A percentile compares a stretch with the other conserved stretches of the same genome.
Conservation (phyloP, 2,888 invertebrate genomes). For the Lampropteryx suffumata region DNA sequence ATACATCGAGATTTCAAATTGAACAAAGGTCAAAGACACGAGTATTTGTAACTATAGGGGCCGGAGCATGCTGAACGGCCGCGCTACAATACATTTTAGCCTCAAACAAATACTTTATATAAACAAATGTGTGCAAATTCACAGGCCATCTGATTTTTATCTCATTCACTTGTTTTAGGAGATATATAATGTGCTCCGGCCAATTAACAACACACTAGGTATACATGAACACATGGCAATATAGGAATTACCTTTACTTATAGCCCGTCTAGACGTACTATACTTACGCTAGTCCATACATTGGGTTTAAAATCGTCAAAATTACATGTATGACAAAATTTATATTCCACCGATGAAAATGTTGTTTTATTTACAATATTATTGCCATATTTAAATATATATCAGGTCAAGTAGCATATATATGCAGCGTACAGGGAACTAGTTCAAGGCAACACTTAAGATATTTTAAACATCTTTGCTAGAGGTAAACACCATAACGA, state of each 20-base stretch:
- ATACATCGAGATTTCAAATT: conserved; percentile 47
- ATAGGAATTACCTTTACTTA: conserved; percentile 18
- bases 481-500: not conserved
- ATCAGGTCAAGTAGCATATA: conserved; percentile 9
- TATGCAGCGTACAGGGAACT: not conserved
- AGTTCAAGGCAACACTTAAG: not conserved
- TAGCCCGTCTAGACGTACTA: conserved; percentile 1
- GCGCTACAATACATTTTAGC: conserved; percentile 20
- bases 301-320: conserved; percentile 13
- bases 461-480: conserved; percentile 10
- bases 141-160: no score
- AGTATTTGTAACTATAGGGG: conserved; percentile 48
- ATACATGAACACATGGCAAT: conserved; percentile 27
- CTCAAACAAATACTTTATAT: not conserved
- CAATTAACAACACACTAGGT: conserved; percentile 24
- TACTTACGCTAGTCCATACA: conserved; percentile 10
- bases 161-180: no score
- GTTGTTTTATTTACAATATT: conserved; percentile 7
- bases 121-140: not conserved
- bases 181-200: not conserved
- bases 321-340: conserved; percentile 4
- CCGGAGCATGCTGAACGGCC: conserved; percentile 57
- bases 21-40: conserved; percentile 62
- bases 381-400: not conserved
- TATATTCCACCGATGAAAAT: not conserved